Percentiles rank a stretch among this genome's conserved stretches.
These are phyloP conservation scores for Craniophora ligustri DNA, from an alignment of 2,888 invertebrate genomes.

Conservation along the genomic window DNA sequence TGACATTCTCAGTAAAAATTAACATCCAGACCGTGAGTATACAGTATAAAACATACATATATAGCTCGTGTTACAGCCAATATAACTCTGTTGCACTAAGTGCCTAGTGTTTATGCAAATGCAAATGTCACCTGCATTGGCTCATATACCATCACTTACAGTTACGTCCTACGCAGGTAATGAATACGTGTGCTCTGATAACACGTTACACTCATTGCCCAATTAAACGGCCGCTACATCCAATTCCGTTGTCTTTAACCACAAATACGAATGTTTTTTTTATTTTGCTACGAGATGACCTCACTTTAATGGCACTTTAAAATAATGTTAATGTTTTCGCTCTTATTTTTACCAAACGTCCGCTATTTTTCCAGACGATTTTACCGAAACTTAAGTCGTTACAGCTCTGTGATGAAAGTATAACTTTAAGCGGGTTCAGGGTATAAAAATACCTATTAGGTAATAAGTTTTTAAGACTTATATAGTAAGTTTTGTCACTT, in stretches of 20 bases:
- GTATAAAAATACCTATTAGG: conserved; percentile 15
- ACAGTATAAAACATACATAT: too few species aligned
- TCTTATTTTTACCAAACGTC: conserved; percentile 14
- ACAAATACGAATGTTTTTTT: conserved; percentile 28
- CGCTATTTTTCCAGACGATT: conserved; percentile 20
- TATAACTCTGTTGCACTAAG: not conserved
- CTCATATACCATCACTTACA: conserved; percentile 21
- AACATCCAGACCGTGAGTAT: not conserved
- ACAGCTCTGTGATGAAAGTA: conserved; percentile 22
- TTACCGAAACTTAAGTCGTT: conserved; percentile 31
- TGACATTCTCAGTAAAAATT: not conserved
- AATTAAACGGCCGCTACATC: conserved; percentile 37
- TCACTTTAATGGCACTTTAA: conserved; percentile 15
- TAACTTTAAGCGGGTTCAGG: conserved; percentile 10
- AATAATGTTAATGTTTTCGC: conserved; percentile 24
- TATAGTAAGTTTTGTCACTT: too few species aligned
- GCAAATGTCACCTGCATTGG: conserved; percentile 29
- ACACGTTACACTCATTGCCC: conserved; percentile 24
- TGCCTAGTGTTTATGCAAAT: conserved; percentile 9
- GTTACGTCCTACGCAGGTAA: conserved; percentile 37
- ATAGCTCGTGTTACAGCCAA: too few species aligned
- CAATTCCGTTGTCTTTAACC: conserved; percentile 29
- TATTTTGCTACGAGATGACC: conserved; percentile 20
- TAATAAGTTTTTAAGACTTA: conserved; percentile 13
- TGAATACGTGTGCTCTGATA: conserved; percentile 34